Base-by-base conservation (phyloP, 92 coral and sea anemone species). In the Micromussa lordhowensis region DNA sequence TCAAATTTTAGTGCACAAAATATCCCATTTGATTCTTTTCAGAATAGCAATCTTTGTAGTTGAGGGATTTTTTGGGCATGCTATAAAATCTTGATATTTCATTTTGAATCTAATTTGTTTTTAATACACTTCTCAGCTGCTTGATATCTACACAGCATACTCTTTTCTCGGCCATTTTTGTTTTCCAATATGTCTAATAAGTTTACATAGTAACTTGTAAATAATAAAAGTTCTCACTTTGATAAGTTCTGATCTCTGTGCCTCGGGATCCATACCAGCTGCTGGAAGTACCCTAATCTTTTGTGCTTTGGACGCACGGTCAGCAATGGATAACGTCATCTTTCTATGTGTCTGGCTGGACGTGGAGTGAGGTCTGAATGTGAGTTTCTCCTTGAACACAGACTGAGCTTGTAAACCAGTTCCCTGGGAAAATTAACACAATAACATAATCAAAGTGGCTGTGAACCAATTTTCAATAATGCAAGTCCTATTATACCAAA, bases 341-440 rank as follows among this genome's bases (percentile, higher is more conserved):
- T 97, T 97, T 59, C 98, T 92, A 75, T 97, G 99, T 35, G 99
- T 97, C 88, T 97, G 99, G 86, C 99, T 97, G 82, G 98, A 93
- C 0, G 99, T 97, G 16, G 99, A 97, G 77, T 97, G 98, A 35
- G 99, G 99, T 90, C 99, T 93, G 85, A 97, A 97, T 9, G 99
- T 95, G 34, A 97, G 93, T 79, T 97, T 97, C 75, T 97, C 99
- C 55, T 92, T 96, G 88, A 97, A 97, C 26, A 97, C 96, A 9
- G 99, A 93, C 83, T 97, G 99, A 3, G 94, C 99, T 78, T 97
- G 99, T 48, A 97, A 88, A 94, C 99, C 99, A 82, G 99, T 97
- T 29, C 99, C 99, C 99, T 97, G 58, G 21, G 16, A 26, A 72
- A 81, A 44, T 44, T 40, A 8, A 44, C 51, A 44, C 2, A 35